phyloP scores from a whole-genome alignment of 2,797 vertebrate genomes.

The Gallirallus australis region DNA sequence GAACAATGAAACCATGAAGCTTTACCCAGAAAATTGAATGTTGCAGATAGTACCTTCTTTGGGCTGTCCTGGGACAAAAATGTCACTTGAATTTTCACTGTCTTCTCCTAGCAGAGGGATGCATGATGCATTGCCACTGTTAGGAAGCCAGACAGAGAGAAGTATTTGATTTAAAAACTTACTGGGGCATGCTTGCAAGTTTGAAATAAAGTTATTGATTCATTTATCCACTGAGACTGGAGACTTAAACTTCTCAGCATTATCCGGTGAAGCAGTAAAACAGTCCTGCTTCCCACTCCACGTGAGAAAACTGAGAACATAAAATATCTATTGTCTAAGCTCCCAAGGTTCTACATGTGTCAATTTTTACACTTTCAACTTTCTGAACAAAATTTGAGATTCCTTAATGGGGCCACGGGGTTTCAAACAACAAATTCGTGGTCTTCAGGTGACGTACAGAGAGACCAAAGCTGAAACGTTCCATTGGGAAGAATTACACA shows the following conservation, averaged over 20 bases:
- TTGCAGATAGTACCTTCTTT: background rate
- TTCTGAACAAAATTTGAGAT: background rate
- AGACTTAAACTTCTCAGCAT: background rate
- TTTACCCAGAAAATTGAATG: background rate
- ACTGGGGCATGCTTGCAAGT: background rate
- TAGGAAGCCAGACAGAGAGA: background rate
- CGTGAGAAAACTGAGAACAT: background rate
- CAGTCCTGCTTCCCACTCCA: background rate
- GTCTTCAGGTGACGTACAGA: background rate
- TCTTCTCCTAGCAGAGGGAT: background rate
- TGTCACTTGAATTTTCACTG: background rate
- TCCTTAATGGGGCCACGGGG: background rate
- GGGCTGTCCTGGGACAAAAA: background rate
- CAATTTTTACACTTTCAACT: background rate
- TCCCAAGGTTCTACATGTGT: background rate
- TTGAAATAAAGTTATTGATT: background rate
- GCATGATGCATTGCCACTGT: background rate
- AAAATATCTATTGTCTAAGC: background rate
- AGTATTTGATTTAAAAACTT: slow-evolving; percentile 13
- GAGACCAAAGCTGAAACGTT: background rate
- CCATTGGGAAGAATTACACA: background rate
- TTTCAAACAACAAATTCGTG: background rate
- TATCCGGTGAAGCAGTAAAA: background rate
- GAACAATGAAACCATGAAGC: rapidly evolving
- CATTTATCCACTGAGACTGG: background rate